phyloP scores from a whole-genome alignment of 2,113 vertebrate genomes.

The Toxotes chatareus region DNA sequence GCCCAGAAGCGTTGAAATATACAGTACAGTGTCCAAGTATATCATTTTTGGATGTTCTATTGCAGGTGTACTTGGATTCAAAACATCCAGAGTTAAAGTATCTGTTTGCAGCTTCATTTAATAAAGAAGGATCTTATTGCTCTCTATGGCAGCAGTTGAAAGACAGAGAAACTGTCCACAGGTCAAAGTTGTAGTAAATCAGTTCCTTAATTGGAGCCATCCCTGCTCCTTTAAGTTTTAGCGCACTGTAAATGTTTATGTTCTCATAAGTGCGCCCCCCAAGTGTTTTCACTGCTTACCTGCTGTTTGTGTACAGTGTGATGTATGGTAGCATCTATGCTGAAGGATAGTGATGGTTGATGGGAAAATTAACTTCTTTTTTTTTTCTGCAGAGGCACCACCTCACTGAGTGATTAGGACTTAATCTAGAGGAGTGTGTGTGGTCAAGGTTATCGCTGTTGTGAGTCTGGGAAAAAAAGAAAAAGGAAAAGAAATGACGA shows the following conservation, averaged over 20 bases:
- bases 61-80: not conserved
- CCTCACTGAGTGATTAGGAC: constrained; percentile 26
- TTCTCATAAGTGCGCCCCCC: constrained; percentile 39
- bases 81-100: not conserved
- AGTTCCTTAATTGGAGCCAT: constrained; percentile 34
- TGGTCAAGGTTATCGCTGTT: constrained; percentile 60
- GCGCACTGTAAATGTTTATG: constrained; percentile 57
- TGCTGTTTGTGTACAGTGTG: constrained; percentile 27
- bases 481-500: not conserved
- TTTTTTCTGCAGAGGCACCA: not conserved
- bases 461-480: not conserved
- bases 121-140: not conserved
- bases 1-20: not conserved
- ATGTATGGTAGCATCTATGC: constrained; percentile 9
- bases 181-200: not conserved
- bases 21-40: not conserved
- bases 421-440: constrained; percentile 29
- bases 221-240: constrained; percentile 20
- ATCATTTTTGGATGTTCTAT: not conserved
- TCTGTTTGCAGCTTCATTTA: not conserved
- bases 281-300: constrained; percentile 34
- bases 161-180: constrained; percentile 4
- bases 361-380: constrained; percentile 3
- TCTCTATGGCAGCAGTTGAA: constrained; percentile 5
- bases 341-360: not conserved